Conservation (phyloP, 92 coral and sea anemone species). For the Epizoanthus scotinus region DNA sequence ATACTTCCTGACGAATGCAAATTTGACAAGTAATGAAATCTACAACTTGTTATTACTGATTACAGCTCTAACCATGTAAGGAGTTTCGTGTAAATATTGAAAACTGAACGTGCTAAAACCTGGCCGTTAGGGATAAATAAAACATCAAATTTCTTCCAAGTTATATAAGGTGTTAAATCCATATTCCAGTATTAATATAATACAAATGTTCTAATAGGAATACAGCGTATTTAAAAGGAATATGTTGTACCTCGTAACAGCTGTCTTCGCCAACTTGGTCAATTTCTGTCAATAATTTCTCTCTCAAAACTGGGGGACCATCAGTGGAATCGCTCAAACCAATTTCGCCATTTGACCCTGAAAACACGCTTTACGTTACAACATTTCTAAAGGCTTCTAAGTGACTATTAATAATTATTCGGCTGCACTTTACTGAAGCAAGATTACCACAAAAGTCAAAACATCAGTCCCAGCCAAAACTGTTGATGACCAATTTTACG, state of each 20-base stretch:
- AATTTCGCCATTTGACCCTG: slow-evolving; percentile 37
- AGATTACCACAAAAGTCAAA: slow-evolving; percentile 14
- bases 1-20: slow-evolving; percentile 21
- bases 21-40: slow-evolving; percentile 2
- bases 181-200: neutral
- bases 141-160: neutral
- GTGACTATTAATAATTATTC: neutral
- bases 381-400: neutral
- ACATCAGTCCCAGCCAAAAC: slow-evolving; percentile 4
- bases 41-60: neutral
- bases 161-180: neutral
- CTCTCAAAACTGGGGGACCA: slow-evolving; percentile 21
- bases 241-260: slow-evolving; percentile 72
- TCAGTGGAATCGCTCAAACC: slow-evolving; percentile 45
- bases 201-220: neutral
- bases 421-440: slow-evolving; percentile 34
- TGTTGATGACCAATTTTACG: slow-evolving; percentile 10
- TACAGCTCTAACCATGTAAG: neutral
- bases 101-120: slow-evolving; percentile 31
- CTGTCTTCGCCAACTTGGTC: slow-evolving; percentile 77
- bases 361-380: slow-evolving; percentile 1
- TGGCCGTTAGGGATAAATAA: slow-evolving; percentile 14
- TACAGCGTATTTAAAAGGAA: neutral
- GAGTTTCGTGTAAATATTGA: slow-evolving; percentile 28
- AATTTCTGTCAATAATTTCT: slow-evolving; percentile 47